Base-by-base conservation (phyloP, 2,888 invertebrate genomes). In the Sepioteuthis lessoniana region DNA sequence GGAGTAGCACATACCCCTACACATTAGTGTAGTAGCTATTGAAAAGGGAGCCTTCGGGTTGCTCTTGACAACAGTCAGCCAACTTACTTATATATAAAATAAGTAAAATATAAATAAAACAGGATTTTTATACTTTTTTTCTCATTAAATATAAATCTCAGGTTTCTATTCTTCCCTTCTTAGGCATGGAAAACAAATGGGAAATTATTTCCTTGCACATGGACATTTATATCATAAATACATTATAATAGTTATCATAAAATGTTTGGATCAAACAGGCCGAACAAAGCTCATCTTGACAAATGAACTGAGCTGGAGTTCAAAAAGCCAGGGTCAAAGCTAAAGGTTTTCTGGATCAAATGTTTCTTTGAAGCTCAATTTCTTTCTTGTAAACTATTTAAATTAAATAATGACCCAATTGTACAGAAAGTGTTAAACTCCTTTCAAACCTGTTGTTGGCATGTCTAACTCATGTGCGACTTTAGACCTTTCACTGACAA, bases 381-480 rank as follows among this genome's bases (percentile, higher is more conserved):
- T 76, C n/a, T n/a, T 76, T n/a, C 76, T 76, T 76, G n/a, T 76
- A 76, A 76, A 76, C 76, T 76, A n/a, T 76, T n/a, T 76, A 76
- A n/a, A 76, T 76, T 76, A 76, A 0, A 76, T 10, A 76, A 76
- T 76, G 31, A n/a, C 76, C 31, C n/a, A n/a, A n/a, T n/a, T 76
- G 76, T 76, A 13, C n/a, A n/a, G 76, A 76, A 31, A n/a, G n/a
- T 76, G 76, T 76, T 76, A n/a, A n/a, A 76, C 3, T 10, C n/a
- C n/a, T 76, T n/a, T n/a, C 76, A n/a, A n/a, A 76, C 31, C 76
- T 13, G 76, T n/a, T 31, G 76, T 76, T n/a, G 13, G 76, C n/a
- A n/a, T n/a, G 76, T 76, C 76, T 76, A n/a, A 76, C 76, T 76
- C 8, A n/a, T n/a, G 13, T n/a, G n/a, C 10, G n/a, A 1, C 76